Evolutionary conservation across 1,140 invertebrate species (phyloP).

Genomic region (Drosophila ohnishii): DNA sequence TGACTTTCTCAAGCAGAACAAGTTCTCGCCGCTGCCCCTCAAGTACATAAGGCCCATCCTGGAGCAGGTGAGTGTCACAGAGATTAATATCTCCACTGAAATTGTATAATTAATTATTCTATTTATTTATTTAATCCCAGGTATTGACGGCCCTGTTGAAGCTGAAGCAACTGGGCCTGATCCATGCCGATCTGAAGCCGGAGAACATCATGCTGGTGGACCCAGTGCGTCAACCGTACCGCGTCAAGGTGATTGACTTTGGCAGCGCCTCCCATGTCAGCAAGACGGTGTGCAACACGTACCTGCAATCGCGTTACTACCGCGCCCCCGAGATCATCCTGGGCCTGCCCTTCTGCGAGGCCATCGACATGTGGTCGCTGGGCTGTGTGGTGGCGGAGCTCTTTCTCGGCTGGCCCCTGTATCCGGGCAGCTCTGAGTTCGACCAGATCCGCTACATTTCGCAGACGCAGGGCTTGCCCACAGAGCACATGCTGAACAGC

Average conservation of each 20-base stretch:
- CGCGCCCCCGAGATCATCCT: slow-evolving; percentile 99
- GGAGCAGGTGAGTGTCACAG: slow-evolving; percentile 91
- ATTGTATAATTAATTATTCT: no score
- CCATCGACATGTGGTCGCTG: slow-evolving; percentile 99
- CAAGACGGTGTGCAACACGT: slow-evolving; percentile 99
- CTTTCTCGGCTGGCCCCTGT: slow-evolving; percentile 99
- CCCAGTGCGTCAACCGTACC: slow-evolving; percentile 97
- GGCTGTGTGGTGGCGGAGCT: slow-evolving; percentile 99
- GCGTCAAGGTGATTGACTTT: slow-evolving; percentile 99
- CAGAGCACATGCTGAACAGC: slow-evolving; percentile 99
- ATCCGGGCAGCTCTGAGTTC: slow-evolving; percentile 99
- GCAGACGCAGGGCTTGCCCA: slow-evolving; percentile 92
- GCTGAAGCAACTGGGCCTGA: slow-evolving; percentile 98
- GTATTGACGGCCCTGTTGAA: slow-evolving; percentile 97
- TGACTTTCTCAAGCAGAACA: slow-evolving; percentile 99
- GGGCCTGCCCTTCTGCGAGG: slow-evolving; percentile 98
- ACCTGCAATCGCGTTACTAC: slow-evolving; percentile 99
- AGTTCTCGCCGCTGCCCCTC: slow-evolving; percentile 98
- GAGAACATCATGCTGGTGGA: slow-evolving; percentile 99
- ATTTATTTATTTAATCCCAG: slow-evolving; percentile 14
- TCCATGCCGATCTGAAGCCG: slow-evolving; percentile 99
- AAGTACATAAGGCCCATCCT: slow-evolving; percentile 99
- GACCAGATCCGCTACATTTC: slow-evolving; percentile 97
- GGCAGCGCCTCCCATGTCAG: slow-evolving; percentile 99
- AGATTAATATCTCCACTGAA: background rate